These are phyloP conservation scores for Ara ararauna DNA, from an alignment of 2,797 vertebrate genomes.

Conservation along the genomic window DNA sequence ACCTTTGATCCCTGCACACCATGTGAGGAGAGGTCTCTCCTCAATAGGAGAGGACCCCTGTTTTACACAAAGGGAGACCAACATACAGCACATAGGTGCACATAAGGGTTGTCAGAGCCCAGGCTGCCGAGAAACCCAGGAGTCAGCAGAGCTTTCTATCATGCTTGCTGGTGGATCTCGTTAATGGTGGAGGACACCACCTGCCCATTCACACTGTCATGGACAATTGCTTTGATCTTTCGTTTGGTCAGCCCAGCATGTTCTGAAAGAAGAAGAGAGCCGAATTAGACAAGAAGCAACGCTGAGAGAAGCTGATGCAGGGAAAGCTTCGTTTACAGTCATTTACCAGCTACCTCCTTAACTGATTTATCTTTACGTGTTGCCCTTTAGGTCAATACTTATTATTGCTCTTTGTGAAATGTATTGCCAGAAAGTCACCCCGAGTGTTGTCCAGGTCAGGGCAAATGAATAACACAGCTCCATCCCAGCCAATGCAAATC, in stretches of 20 bases:
- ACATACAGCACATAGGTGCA: background rate
- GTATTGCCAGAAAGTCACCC: constrained; percentile 11
- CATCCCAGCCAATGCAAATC: constrained; percentile 57
- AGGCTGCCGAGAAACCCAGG: background rate
- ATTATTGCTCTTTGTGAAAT: background rate
- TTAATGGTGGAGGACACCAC: constrained; percentile 77
- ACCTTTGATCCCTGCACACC: background rate
- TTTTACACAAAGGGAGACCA: background rate
- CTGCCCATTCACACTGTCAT: constrained; percentile 78
- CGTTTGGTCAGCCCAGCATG: background rate
- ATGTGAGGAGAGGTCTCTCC: background rate
- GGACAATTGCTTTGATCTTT: constrained; percentile 77
- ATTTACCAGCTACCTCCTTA: background rate
- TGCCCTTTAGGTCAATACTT: constrained; percentile 22
- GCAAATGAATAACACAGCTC: background rate
- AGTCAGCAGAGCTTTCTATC: background rate
- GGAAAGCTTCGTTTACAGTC: background rate
- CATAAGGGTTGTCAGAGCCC: background rate
- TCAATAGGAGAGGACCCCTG: background rate
- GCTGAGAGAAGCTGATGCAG: background rate
- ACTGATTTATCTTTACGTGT: background rate
- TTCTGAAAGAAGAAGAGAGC: constrained; percentile 12
- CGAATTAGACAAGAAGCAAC: background rate
- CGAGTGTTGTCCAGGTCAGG: constrained; percentile 26
- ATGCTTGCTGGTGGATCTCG: constrained; percentile 72